Conservation (phyloP, 2,797 vertebrate species). For the Pangasius krempfi region DNA sequence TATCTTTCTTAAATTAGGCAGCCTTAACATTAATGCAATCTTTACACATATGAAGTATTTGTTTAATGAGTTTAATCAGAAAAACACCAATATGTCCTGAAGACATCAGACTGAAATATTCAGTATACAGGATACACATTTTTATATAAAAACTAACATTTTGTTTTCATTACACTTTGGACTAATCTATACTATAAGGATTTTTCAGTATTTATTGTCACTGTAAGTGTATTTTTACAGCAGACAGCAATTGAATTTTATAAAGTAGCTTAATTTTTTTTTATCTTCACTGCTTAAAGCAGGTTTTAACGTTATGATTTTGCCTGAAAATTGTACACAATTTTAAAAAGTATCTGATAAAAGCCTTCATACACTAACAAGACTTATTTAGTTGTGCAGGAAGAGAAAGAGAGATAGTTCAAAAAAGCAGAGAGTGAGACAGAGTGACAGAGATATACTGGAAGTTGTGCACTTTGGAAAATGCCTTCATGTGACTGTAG, state of each 20-base stretch:
- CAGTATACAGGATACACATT: neutral
- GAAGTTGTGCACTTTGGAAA: slow-evolving; percentile 33
- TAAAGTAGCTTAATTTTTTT: neutral
- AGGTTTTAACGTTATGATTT: neutral
- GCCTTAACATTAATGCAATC: neutral
- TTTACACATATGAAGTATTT: neutral
- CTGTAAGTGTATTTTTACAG: neutral
- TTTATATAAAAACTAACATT: neutral
- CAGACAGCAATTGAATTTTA: neutral
- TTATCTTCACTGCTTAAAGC: neutral
- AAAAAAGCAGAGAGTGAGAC: slow-evolving; percentile 16
- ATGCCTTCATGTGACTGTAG: slow-evolving; percentile 35
- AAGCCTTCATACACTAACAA: neutral
- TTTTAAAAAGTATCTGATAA: neutral
- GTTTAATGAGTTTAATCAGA: neutral
- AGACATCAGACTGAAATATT: neutral
- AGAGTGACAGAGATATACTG: slow-evolving; percentile 21
- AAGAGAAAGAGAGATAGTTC: slow-evolving; percentile 25
- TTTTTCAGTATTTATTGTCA: neutral
- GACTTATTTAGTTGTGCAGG: slow-evolving; percentile 29
- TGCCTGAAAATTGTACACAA: neutral
- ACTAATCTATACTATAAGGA: neutral
- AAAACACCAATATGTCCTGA: neutral
- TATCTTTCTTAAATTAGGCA: neutral
- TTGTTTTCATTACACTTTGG: neutral